Conservation (phyloP, 2,797 vertebrate species). For the Chiroxiphia lanceolata region DNA sequence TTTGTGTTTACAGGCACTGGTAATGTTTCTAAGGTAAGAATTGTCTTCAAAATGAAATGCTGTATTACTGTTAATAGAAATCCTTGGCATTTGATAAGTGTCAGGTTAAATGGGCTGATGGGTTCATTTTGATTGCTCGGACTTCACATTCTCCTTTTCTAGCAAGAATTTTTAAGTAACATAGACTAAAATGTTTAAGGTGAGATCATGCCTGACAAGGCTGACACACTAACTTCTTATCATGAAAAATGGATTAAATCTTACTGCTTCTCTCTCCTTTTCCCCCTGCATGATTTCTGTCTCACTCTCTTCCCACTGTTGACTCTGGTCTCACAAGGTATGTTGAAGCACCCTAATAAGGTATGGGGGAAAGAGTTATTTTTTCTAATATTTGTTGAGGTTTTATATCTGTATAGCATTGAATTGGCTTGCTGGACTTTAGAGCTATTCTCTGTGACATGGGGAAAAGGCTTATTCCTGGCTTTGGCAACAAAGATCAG, state of each 20-base stretch:
- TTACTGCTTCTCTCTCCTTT: neutral
- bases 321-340: neutral
- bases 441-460: neutral
- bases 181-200: neutral
- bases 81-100: neutral
- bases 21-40: slow-evolving; percentile 93
- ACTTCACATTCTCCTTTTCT: neutral
- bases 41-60: neutral
- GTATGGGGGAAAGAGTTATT: neutral
- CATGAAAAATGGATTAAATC: neutral
- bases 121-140: neutral
- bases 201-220: neutral
- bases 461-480: neutral
- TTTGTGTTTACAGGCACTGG: slow-evolving; percentile 98
- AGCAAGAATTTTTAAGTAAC: neutral
- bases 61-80: neutral
- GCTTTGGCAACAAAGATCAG: neutral
- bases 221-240: neutral
- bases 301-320: neutral
- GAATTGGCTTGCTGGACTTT: neutral
- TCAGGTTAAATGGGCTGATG: neutral
- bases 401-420: neutral
- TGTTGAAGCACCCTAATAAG: neutral
- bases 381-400: neutral
- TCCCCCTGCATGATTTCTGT: neutral